Evolutionary conservation across 2,113 vertebrate species (phyloP).

Genomic region (Craseonycteris thonglongyai): DNA sequence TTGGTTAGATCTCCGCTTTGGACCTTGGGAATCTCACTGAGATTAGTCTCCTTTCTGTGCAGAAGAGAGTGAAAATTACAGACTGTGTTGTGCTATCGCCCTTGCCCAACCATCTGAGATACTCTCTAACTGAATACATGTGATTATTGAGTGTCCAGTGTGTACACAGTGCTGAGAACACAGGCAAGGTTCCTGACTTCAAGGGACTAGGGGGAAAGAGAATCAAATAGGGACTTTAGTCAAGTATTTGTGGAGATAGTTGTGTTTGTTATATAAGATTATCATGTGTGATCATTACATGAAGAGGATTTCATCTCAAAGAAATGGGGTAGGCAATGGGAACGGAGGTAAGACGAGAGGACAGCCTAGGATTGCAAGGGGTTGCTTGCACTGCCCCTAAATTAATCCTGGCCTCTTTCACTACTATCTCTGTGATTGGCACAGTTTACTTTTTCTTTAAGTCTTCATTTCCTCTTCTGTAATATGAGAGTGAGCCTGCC

Average conservation of each 20-base stretch:
- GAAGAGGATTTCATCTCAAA: neutral
- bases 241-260: neutral
- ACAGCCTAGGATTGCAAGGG: neutral
- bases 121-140: neutral
- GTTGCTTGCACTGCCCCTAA: neutral
- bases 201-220: neutral
- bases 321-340: neutral
- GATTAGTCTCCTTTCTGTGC: neutral
- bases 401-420: neutral
- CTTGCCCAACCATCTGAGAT: neutral
- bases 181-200: neutral
- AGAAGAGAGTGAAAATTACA: neutral
- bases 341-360: neutral
- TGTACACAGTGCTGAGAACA: neutral
- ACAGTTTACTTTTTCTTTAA: neutral
- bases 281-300: neutral
- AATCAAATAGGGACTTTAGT: neutral
- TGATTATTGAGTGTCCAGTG: neutral
- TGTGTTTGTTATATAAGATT: neutral
- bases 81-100: neutral
- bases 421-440: neutral
- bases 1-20: neutral
- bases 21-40: neutral
- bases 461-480: neutral
- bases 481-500: neutral